These are phyloP conservation scores for Asobara japonica DNA, from an alignment of 1,140 invertebrate species.

Conservation along the genomic window DNA sequence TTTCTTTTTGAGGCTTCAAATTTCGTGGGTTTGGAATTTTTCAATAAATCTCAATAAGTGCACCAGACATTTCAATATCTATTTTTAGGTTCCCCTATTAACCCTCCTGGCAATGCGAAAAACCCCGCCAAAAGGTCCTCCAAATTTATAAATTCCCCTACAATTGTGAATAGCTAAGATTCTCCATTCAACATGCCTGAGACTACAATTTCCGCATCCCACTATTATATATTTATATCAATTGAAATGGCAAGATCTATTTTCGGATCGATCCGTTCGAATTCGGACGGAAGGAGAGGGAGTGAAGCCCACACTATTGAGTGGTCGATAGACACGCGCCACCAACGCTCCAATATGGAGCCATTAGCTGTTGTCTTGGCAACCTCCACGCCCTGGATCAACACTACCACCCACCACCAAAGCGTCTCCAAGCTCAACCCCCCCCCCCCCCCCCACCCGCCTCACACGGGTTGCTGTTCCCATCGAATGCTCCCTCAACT, in stretches of 20 bases:
- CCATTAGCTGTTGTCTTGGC: constrained; percentile 39
- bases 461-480: background rate
- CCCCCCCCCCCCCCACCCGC: background rate
- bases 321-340: constrained; percentile 40
- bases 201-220: background rate
- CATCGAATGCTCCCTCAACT: constrained; percentile 16
- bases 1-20: too few species aligned
- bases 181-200: background rate
- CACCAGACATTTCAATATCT: too few species aligned
- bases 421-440: background rate
- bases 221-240: background rate
- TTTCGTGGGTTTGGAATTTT: too few species aligned
- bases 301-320: constrained; percentile 26
- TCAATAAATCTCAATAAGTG: too few species aligned
- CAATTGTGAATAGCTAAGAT: too few species aligned
- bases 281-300: background rate
- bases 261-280: background rate
- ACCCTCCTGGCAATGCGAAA: too few species aligned
- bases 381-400: constrained; percentile 42
- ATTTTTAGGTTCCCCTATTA: too few species aligned
- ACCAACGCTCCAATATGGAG: constrained; percentile 28
- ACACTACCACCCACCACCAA: constrained; percentile 9
- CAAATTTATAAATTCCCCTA: too few species aligned
- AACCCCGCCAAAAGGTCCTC: too few species aligned
- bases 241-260: background rate